Conservation (phyloP, 2,113 vertebrate species). For the Callipepla squamata region DNA sequence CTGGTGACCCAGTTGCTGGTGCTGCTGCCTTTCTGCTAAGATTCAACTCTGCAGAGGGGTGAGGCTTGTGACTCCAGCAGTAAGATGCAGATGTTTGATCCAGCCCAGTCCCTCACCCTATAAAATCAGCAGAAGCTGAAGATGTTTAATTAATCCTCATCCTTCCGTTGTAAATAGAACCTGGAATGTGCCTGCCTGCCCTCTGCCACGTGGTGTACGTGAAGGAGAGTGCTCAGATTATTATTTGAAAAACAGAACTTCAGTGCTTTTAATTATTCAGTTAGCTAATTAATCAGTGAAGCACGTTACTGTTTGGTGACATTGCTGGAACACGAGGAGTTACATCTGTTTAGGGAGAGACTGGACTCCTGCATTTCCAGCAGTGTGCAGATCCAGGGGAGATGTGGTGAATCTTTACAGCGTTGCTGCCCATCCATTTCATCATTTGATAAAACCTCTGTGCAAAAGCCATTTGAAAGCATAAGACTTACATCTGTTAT, state of each 20-base stretch:
- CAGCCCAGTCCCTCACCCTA: not conserved
- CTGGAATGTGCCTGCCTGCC: accelerated
- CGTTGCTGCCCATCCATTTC: not conserved
- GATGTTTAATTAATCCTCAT: not conserved
- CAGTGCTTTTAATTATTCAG: slow-evolving; percentile 8
- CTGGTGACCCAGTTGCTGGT: slow-evolving; percentile 17
- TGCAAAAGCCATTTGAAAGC: not conserved
- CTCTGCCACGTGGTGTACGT: not conserved
- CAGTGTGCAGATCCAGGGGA: not conserved
- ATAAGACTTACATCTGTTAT: not conserved
- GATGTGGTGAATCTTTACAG: not conserved
- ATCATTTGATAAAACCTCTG: not conserved
- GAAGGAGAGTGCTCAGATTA: not conserved
- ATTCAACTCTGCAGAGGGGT: slow-evolving; percentile 1
- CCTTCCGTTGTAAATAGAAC: not conserved
- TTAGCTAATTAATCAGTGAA: not conserved
- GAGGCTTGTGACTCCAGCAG: slow-evolving; percentile 15
- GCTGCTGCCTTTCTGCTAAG: slow-evolving; percentile 2
- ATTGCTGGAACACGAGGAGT: not conserved
- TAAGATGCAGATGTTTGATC: not conserved
- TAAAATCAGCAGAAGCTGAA: not conserved
- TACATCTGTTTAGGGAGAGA: not conserved
- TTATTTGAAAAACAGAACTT: not conserved
- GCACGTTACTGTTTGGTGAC: not conserved
- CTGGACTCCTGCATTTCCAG: not conserved